Conservation (phyloP, 2,113 vertebrate species). For the Hirundichthys speculiger region DNA sequence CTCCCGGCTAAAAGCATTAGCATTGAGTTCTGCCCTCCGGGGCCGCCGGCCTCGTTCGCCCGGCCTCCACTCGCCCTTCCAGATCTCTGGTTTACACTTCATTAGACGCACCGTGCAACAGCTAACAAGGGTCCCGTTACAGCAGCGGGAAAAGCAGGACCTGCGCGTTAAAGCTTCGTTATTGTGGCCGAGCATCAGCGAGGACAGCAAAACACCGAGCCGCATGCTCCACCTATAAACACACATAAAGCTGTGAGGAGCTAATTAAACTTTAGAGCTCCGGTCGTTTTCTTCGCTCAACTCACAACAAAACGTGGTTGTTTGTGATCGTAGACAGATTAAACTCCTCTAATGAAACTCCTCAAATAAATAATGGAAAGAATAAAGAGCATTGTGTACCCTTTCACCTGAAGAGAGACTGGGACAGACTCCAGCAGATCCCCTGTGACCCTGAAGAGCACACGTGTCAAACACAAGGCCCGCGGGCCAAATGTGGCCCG, state of each 20-base stretch:
- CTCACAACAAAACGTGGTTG: not conserved
- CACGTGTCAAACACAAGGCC: too few relatives aligned
- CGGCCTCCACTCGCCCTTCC: conserved; percentile 29
- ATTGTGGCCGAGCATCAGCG: conserved; percentile 50
- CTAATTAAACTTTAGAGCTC: not conserved
- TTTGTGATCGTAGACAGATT: too few relatives aligned
- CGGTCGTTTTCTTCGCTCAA: not conserved
- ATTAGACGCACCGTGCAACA: conserved; percentile 71
- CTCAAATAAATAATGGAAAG: too few relatives aligned
- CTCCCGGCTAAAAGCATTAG: conserved; percentile 75
- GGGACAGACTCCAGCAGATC: too few relatives aligned
- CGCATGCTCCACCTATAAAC: conserved; percentile 13
- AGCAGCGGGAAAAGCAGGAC: conserved; percentile 39
- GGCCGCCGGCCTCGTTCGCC: conserved; percentile 41
- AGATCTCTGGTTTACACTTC: conserved; percentile 73
- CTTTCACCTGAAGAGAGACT: too few relatives aligned
- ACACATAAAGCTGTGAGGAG: conserved; percentile 7
- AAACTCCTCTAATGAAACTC: too few relatives aligned
- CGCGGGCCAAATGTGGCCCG: too few relatives aligned
- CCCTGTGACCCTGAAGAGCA: too few relatives aligned
- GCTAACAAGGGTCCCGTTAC: conserved; percentile 70
- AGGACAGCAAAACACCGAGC: conserved; percentile 28
- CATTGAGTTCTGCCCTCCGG: conserved; percentile 60
- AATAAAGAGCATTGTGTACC: too few relatives aligned
- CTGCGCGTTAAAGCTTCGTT: conserved; percentile 38